A percentile compares a stretch with the other conserved stretches of the same genome.
Conservation (phyloP, 2,797 vertebrate genomes). For the Propithecus deckenii region DNA sequence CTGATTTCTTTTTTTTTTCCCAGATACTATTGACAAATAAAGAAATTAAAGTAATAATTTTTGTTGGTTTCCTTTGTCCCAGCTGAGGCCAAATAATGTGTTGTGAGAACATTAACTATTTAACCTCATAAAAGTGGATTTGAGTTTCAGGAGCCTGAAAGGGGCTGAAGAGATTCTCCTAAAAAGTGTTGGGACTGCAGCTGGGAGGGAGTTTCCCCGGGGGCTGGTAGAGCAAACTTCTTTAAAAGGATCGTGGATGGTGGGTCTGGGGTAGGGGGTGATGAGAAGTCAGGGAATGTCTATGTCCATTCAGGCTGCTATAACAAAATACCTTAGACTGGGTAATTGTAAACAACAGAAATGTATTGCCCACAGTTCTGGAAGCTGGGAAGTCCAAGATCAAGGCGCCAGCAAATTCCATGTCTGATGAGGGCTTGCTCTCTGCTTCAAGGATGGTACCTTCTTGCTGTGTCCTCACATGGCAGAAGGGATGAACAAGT, state of each 20-base stretch:
- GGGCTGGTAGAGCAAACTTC: background rate
- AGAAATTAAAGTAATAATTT: slow-evolving; percentile 75
- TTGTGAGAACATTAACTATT: background rate
- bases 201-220: background rate
- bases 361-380: background rate
- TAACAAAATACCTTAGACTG: background rate
- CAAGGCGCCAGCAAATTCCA: background rate
- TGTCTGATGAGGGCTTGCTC: background rate
- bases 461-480: background rate
- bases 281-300: background rate
- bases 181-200: background rate
- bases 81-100: background rate
- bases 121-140: background rate
- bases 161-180: background rate
- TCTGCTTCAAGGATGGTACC: background rate
- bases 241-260: background rate
- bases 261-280: background rate
- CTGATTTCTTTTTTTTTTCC: slow-evolving; percentile 72
- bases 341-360: background rate
- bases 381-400: background rate
- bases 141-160: slow-evolving; percentile 21
- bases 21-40: slow-evolving; percentile 86
- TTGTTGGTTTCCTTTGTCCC: background rate
- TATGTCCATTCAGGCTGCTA: background rate
- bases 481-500: background rate